phyloP scores from a whole-genome alignment of 2,888 invertebrate species.

The Scaptomyza caliginosa region DNA sequence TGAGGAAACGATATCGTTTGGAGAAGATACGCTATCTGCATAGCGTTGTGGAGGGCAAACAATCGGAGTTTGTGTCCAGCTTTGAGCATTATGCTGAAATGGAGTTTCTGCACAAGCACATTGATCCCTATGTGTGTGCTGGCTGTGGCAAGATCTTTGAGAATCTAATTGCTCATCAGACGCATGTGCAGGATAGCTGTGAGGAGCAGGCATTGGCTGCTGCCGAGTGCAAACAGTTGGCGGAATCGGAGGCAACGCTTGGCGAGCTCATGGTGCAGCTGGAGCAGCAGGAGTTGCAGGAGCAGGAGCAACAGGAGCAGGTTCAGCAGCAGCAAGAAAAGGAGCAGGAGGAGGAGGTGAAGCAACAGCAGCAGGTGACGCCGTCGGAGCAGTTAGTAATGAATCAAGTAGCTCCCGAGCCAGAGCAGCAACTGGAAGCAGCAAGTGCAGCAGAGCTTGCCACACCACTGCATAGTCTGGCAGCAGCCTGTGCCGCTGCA shows the following conservation, averaged over 20 bases:
- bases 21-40: slow-evolving; percentile 77
- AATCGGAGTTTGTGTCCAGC: slow-evolving; percentile 57
- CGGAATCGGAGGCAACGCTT: slow-evolving; percentile 14
- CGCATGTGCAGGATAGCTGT: slow-evolving; percentile 64
- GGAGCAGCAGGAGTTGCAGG: slow-evolving; percentile 20
- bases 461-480: slow-evolving; percentile 17
- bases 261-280: slow-evolving; percentile 29
- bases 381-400: too few relatives aligned
- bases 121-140: slow-evolving; percentile 77
- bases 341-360: not conserved
- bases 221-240: not conserved
- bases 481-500: slow-evolving; percentile 18
- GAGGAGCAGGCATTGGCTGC: slow-evolving; percentile 30
- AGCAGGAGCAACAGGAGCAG: not conserved
- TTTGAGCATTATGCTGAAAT: slow-evolving; percentile 76
- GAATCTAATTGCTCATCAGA: slow-evolving; percentile 61
- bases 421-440: not conserved
- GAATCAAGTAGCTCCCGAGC: not conserved
- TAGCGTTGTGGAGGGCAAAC: slow-evolving; percentile 67
- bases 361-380: not conserved
- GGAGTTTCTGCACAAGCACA: slow-evolving; percentile 77
- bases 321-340: not conserved
- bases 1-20: slow-evolving; percentile 75
- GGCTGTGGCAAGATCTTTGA: slow-evolving; percentile 77
- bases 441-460: not conserved